A percentile compares a stretch with the other conserved stretches of the same genome.
These are phyloP conservation scores for Chlorodrepanis virens DNA, from an alignment of 2,113 vertebrate genomes.

Conservation along the genomic window DNA sequence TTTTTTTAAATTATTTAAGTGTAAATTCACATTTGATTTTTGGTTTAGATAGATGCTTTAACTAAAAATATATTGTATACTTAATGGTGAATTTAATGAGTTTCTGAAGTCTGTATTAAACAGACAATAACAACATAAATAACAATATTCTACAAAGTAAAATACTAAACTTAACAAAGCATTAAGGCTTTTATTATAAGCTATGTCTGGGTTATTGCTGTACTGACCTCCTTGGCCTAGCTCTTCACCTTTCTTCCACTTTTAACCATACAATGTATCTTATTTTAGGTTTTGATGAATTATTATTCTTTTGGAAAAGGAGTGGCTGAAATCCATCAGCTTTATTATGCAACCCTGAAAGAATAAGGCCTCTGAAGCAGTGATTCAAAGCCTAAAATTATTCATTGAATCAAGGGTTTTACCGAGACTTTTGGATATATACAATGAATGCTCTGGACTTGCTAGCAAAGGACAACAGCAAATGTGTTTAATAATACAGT, in stretches of 20 bases:
- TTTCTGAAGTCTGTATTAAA: not conserved
- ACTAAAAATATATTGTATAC: accelerated
- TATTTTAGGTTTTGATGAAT: not conserved
- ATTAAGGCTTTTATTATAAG: not conserved
- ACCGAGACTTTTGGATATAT: not conserved
- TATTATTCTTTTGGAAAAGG: not conserved
- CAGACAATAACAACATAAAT: not conserved
- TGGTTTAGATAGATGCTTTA: not conserved
- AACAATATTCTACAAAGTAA: not conserved
- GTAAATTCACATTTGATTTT: not conserved
- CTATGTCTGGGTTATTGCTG: not conserved
- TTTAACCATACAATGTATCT: not conserved
- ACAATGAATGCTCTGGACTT: not conserved
- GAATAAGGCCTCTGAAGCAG: not conserved
- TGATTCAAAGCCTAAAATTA: not conserved
- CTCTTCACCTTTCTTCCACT: not conserved
- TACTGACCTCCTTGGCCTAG: not conserved
- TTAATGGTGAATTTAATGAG: not conserved
- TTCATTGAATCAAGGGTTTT: not conserved
- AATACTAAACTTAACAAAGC: not conserved
- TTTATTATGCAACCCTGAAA: not conserved
- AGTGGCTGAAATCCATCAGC: not conserved
- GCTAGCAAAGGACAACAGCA: not conserved
- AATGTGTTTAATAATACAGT: not conserved
- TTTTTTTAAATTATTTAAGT: not conserved